phyloP scores from a whole-genome alignment of 2,797 vertebrate species.

The Diceros bicornis region DNA sequence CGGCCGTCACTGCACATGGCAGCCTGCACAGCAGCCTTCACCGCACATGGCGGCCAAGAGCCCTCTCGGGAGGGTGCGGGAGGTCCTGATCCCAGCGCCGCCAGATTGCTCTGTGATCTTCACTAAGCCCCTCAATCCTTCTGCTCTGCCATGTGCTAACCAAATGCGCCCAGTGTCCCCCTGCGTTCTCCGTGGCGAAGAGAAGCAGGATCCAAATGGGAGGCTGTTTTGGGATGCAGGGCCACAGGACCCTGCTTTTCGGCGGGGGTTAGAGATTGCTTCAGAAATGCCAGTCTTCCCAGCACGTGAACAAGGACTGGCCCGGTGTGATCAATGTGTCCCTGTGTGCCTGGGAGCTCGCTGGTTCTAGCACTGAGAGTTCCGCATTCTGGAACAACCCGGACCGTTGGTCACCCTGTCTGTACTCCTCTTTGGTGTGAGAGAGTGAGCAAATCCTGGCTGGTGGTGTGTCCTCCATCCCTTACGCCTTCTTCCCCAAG shows the following conservation, averaged over 20 bases:
- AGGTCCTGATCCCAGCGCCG: neutral
- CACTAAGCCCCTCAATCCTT: neutral
- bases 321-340: neutral
- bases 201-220: neutral
- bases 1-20: neutral
- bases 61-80: neutral
- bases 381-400: fast-evolving
- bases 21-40: neutral
- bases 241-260: neutral
- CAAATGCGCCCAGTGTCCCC: neutral
- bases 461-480: neutral
- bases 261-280: neutral
- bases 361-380: neutral
- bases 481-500: neutral
- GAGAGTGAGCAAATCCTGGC: neutral
- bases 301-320: neutral
- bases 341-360: neutral
- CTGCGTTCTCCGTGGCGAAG: neutral
- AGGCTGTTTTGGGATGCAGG: neutral
- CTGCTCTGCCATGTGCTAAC: neutral
- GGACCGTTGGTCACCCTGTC: neutral
- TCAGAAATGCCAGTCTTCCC: neutral
- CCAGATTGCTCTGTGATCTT: neutral
- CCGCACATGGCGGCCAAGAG: fast-evolving
- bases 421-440: neutral